phyloP scores from a whole-genome alignment of 92 coral and sea anemone genomes.

The Epizoanthus scotinus region DNA sequence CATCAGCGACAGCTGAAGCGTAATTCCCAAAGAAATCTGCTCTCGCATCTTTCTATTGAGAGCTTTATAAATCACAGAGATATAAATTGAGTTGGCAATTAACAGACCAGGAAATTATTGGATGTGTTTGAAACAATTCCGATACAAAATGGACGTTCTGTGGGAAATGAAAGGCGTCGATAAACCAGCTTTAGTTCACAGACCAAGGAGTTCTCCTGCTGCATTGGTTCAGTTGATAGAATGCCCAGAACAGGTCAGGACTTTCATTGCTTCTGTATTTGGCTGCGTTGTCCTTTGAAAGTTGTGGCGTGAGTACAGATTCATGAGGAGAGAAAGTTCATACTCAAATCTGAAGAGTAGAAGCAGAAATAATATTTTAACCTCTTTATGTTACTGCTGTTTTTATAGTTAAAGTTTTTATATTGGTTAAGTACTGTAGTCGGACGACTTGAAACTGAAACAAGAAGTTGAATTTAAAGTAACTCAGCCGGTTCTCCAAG shows the following conservation, averaged over 20 bases:
- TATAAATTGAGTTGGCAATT: background rate
- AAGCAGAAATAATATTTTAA: too few relatives aligned
- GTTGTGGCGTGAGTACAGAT: too few relatives aligned
- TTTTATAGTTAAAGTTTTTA: too few relatives aligned
- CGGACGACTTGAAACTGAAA: too few relatives aligned
- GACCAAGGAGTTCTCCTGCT: slow-evolving; percentile 21
- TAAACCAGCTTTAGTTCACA: slow-evolving; percentile 17
- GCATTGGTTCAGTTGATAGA: background rate
- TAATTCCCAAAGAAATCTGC: background rate
- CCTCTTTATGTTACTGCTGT: too few relatives aligned
- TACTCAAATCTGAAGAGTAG: too few relatives aligned
- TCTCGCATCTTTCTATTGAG: background rate
- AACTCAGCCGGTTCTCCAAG: too few relatives aligned
- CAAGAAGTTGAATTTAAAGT: too few relatives aligned
- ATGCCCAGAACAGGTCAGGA: background rate
- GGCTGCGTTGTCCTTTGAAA: background rate
- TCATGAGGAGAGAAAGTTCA: too few relatives aligned
- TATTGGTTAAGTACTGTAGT: too few relatives aligned
- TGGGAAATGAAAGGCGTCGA: slow-evolving; percentile 26
- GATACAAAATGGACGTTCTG: slow-evolving; percentile 2
- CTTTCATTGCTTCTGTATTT: background rate
- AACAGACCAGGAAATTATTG: background rate
- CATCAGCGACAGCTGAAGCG: background rate
- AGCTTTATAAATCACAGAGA: background rate
- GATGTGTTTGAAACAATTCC: background rate